Percentiles rank a stretch among this genome's conserved stretches.
phyloP scores from a whole-genome alignment of 2,113 vertebrate species.

The Origma solitaria region DNA sequence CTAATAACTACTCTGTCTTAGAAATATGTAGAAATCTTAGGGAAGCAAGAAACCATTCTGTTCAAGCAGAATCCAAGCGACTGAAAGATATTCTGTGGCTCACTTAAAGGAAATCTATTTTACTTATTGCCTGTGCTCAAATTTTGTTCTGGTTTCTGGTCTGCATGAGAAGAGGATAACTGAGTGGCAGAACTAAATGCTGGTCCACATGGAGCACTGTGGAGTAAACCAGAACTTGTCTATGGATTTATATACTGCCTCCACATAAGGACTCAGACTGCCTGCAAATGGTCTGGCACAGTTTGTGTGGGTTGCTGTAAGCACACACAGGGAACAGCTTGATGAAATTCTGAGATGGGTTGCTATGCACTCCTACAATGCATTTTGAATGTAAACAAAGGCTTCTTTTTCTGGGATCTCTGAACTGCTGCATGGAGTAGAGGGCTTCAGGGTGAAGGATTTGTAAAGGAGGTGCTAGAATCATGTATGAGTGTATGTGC shows the following conservation, averaged over 20 bases:
- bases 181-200: background rate
- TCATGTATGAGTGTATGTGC: accelerated
- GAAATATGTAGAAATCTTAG: background rate
- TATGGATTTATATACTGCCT: background rate
- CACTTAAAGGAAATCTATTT: background rate
- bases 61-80: background rate
- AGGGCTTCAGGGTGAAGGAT: background rate
- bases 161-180: background rate
- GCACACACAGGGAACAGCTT: background rate
- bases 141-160: background rate
- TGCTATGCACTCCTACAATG: background rate
- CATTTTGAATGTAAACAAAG: background rate
- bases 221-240: background rate
- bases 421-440: background rate
- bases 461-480: background rate
- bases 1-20: background rate
- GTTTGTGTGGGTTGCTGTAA: background rate
- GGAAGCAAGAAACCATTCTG: background rate
- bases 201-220: background rate
- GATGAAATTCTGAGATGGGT: background rate
- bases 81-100: background rate
- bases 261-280: background rate
- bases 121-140: background rate
- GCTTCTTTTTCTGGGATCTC: background rate
- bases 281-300: background rate